phyloP scores from a whole-genome alignment of 1,140 invertebrate genomes.

The Drosophila prosaltans region DNA sequence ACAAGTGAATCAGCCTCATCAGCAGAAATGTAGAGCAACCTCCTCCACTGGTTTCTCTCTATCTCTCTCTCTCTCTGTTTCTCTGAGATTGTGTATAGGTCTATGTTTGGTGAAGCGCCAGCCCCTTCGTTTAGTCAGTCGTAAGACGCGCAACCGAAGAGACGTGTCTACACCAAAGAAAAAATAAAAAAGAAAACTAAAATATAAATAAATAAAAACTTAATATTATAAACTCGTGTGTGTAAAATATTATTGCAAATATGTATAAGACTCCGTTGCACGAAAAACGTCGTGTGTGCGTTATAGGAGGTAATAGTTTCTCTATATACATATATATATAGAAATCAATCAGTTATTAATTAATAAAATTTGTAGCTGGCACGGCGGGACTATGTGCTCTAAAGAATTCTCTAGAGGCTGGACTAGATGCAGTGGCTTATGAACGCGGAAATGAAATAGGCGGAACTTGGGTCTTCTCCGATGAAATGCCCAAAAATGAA shows the following conservation, averaged over 20 bases:
- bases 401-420: conserved; percentile 86
- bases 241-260: no score
- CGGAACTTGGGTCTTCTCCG: conserved; percentile 94
- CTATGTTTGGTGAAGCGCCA: conserved; percentile 18
- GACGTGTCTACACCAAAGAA: conserved; percentile 8
- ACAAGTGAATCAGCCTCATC: neutral
- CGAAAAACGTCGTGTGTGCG: conserved; percentile 76
- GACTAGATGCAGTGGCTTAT: conserved; percentile 87
- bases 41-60: neutral
- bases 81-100: neutral
- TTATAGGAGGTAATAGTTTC: conserved; percentile 86
- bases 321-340: neutral
- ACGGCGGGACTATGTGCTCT: conserved; percentile 90
- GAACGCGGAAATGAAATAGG: conserved; percentile 90
- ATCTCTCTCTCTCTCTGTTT: neutral
- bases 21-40: conserved; percentile 3
- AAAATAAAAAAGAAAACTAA: conserved; percentile 2
- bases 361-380: conserved; percentile 84
- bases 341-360: neutral
- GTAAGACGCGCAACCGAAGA: conserved; percentile 30
- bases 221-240: no score
- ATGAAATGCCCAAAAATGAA: conserved; percentile 87
- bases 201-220: conserved; percentile 1
- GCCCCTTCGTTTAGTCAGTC: conserved; percentile 35
- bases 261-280: conserved; percentile 48